phyloP scores from a whole-genome alignment of 1,140 invertebrate species.

The Drosophila pruinosa region DNA sequence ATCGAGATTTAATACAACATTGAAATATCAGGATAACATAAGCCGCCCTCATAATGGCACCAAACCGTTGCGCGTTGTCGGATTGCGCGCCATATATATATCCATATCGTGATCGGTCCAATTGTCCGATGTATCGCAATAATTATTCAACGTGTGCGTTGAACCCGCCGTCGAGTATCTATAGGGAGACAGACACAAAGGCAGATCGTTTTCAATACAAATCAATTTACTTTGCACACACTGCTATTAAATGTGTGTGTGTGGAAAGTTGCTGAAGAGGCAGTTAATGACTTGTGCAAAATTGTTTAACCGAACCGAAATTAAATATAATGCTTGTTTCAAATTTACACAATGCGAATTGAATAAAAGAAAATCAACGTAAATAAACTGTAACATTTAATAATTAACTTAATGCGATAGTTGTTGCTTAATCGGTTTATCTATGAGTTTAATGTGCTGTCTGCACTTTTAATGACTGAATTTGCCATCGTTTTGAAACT shows the following conservation, averaged over 20 bases:
- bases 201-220: constrained; percentile 16
- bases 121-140: constrained; percentile 93
- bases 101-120: constrained; percentile 98
- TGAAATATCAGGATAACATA: constrained; percentile 82
- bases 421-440: neutral
- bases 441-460: neutral
- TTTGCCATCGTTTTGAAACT: neutral
- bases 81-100: constrained; percentile 96
- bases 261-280: constrained; percentile 29
- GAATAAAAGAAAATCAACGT: constrained; percentile 1
- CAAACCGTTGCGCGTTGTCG: constrained; percentile 91
- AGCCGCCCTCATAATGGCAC: constrained; percentile 89
- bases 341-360: constrained; percentile 12
- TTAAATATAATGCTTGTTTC: constrained; percentile 25
- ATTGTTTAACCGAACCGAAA: constrained; percentile 28
- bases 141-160: constrained; percentile 91
- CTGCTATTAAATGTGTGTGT: neutral
- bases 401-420: constrained; percentile 10
- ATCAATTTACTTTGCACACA: constrained; percentile 1
- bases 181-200: no score
- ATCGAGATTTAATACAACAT: constrained; percentile 83
- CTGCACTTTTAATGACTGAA: neutral
- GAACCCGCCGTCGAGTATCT: constrained; percentile 89
- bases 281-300: constrained; percentile 36
- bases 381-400: neutral